These are phyloP conservation scores for Cantharis rustica DNA, from an alignment of 2,888 invertebrate genomes.

Conservation along the genomic window DNA sequence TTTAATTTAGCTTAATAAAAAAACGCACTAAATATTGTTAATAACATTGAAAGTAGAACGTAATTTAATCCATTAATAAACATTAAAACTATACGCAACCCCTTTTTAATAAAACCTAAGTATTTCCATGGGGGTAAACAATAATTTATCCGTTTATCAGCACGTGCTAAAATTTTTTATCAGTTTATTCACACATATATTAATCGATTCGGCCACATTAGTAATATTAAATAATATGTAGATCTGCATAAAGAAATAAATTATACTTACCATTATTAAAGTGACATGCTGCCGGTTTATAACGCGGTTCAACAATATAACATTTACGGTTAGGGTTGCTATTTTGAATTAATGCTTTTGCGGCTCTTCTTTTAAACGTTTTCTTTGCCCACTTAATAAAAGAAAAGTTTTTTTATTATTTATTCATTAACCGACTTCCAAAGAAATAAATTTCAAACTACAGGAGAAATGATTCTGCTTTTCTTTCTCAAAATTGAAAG, in stretches of 20 bases:
- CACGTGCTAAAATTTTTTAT: conserved; percentile 48
- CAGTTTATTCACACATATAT: conserved; percentile 53
- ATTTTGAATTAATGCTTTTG: conserved; percentile 27
- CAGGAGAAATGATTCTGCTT: not conserved
- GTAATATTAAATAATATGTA: conserved; percentile 41
- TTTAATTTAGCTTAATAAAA: not conserved
- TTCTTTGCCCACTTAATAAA: not conserved
- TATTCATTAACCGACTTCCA: not conserved
- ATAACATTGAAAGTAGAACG: not conserved
- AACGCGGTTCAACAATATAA: conserved; percentile 11
- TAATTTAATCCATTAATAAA: conserved; percentile 26
- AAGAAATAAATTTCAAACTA: not conserved
- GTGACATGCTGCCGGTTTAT: not conserved
- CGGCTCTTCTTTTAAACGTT: not conserved
- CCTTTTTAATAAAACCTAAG: conserved; percentile 7
- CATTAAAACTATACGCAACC: conserved; percentile 13
- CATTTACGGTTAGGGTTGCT: conserved; percentile 43
- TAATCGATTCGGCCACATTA: conserved; percentile 43
- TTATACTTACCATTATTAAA: conserved; percentile 39
- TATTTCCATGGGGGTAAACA: conserved; percentile 17
- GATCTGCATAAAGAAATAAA: conserved; percentile 46
- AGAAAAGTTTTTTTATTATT: not conserved
- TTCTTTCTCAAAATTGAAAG: not conserved
- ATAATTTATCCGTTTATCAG: conserved; percentile 30
- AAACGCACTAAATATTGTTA: not conserved